A percentile compares a stretch with the other conserved stretches of the same genome.
phyloP scores from a whole-genome alignment of 2,113 vertebrate genomes.

The Pogona vitticeps region DNA sequence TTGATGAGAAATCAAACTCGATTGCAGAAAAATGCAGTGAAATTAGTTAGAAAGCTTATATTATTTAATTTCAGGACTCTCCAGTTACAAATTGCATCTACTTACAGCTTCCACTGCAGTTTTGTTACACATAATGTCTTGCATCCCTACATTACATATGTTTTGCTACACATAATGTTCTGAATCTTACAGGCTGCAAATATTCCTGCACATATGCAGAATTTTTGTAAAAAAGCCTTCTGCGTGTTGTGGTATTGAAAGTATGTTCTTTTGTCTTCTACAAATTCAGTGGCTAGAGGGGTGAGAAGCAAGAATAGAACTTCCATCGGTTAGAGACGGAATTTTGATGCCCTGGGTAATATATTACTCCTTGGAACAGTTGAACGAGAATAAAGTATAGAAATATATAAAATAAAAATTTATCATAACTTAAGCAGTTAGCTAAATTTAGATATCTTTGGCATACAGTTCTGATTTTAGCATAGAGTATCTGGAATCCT shows the following conservation, averaged over 20 bases:
- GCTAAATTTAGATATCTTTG: background rate
- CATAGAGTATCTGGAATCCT: background rate
- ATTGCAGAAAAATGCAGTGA: background rate
- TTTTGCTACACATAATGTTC: background rate
- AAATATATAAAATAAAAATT: background rate
- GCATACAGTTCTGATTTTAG: background rate
- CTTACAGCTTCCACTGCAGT: background rate
- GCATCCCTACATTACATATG: too few relatives aligned
- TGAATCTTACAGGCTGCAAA: too few relatives aligned
- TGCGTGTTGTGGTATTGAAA: background rate
- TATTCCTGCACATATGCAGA: background rate
- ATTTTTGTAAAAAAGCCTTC: background rate
- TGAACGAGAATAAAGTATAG: background rate
- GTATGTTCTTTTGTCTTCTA: background rate
- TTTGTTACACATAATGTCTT: background rate
- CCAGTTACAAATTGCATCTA: background rate
- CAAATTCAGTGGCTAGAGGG: background rate
- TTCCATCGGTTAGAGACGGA: background rate
- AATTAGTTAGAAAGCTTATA: background rate
- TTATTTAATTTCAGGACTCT: background rate
- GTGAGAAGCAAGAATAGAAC: background rate
- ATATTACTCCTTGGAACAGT: background rate
- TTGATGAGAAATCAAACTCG: background rate
- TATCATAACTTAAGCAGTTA: background rate
- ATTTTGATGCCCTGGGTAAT: background rate